Evolutionary conservation across 2,888 invertebrate species (phyloP).

Genomic region (Ceriagrion tenellum): DNA sequence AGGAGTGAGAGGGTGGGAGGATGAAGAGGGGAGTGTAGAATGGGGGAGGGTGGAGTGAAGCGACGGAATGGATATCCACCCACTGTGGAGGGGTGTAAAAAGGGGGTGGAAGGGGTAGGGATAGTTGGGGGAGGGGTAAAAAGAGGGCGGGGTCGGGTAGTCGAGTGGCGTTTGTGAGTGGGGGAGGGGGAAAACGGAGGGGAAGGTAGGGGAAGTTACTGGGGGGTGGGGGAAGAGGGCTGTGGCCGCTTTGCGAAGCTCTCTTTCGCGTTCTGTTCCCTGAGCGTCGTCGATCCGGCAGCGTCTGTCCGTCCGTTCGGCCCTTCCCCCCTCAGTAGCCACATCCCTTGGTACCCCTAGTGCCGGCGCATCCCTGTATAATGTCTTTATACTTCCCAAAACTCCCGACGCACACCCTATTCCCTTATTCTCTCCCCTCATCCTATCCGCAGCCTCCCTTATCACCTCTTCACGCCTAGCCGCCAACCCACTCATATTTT

Average conservation of each 20-base stretch:
- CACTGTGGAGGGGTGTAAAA: not conserved
- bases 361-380: not conserved
- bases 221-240: not conserved
- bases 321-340: not conserved
- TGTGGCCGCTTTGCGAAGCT: conserved; percentile 33
- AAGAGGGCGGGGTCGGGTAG: not conserved
- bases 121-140: not conserved
- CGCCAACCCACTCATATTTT: too few relatives aligned
- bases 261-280: conserved; percentile 56
- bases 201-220: not conserved
- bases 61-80: not conserved
- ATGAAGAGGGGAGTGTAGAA: not conserved
- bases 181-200: not conserved
- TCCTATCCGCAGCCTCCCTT: not conserved
- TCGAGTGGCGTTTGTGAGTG: not conserved
- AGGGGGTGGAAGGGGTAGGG: not conserved
- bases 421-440: not conserved
- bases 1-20: not conserved
- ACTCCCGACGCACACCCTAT: not conserved
- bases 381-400: not conserved
- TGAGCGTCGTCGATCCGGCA: conserved; percentile 35
- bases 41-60: not conserved
- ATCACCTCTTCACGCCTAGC: not conserved
- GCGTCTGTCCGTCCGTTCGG: not conserved
- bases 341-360: too few relatives aligned